Evolutionary conservation across 2,797 vertebrate genomes (phyloP).

Genomic region (Nasua narica): DNA sequence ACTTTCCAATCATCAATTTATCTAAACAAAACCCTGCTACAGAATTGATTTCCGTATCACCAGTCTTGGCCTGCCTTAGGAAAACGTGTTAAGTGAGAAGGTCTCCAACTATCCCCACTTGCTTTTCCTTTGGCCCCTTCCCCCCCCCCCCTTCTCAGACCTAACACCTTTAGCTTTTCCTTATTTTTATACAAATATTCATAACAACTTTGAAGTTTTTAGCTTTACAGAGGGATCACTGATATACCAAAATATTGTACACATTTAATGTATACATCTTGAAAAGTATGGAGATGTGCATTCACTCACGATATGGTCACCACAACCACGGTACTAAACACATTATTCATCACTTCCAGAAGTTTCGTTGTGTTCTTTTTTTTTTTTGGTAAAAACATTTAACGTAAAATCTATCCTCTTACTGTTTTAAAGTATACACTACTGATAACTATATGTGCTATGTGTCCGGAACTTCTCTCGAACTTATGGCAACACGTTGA

Average conservation of each 20-base stretch:
- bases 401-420: neutral
- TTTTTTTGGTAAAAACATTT: neutral
- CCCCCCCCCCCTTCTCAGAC: neutral
- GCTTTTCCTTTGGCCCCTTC: neutral
- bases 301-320: neutral
- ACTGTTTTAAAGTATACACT: neutral
- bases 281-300: neutral
- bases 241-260: neutral
- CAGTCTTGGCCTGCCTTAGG: neutral
- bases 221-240: neutral
- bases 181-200: neutral
- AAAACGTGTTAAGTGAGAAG: neutral
- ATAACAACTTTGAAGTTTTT: neutral
- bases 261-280: neutral
- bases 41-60: neutral
- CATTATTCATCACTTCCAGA: neutral
- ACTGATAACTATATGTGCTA: neutral
- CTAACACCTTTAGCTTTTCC: neutral
- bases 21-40: neutral
- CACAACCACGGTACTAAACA: neutral
- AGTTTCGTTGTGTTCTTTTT: neutral
- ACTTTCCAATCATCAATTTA: rapidly evolving
- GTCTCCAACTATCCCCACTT: neutral
- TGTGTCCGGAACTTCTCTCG: neutral
- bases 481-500: no score